Percentiles rank a stretch among this genome's conserved stretches.
Evolutionary conservation across 2,888 invertebrate genomes (phyloP).

Genomic region (Caenorhabditis sulstoni): DNA sequence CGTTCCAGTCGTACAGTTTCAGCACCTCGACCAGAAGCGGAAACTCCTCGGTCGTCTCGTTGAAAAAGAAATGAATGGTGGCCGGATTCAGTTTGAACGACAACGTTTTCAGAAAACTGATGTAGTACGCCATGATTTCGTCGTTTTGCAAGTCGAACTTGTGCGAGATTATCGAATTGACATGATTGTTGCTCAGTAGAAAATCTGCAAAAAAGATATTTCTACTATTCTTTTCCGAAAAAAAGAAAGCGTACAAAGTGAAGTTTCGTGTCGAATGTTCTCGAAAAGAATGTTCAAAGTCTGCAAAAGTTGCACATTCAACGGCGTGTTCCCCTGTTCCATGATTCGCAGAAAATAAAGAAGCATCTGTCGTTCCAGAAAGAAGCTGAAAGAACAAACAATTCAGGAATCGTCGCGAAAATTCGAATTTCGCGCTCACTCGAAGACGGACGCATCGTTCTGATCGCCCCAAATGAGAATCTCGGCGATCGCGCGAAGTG

Average conservation of each 20-base stretch:
- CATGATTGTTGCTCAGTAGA: constrained; percentile 98
- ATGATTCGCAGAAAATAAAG: constrained; percentile 97
- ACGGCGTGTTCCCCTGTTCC: constrained; percentile 96
- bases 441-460: constrained; percentile 93
- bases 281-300: constrained; percentile 99
- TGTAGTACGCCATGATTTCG: constrained; percentile 91
- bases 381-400: constrained; percentile 96
- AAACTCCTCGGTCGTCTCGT: constrained; percentile 99
- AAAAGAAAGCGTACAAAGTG: constrained; percentile 90
- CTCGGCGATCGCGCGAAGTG: constrained; percentile 95
- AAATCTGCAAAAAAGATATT: constrained; percentile 86
- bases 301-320: constrained; percentile 97
- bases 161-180: constrained; percentile 98
- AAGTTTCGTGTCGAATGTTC: constrained; percentile 98
- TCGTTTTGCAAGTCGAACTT: constrained; percentile 99
- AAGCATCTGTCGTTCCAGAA: constrained; percentile 98
- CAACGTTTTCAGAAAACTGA: constrained; percentile 97
- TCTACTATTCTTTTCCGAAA: not conserved
- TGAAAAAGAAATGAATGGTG: constrained; percentile 99
- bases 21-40: constrained; percentile 99
- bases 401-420: constrained; percentile 66
- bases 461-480: constrained; percentile 99
- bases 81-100: constrained; percentile 97
- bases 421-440: not conserved
- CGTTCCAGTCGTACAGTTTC: constrained; percentile 98